These are phyloP conservation scores for Drosophila bipectinata DNA, from an alignment of 1,140 invertebrate species.

Conservation along the genomic window DNA sequence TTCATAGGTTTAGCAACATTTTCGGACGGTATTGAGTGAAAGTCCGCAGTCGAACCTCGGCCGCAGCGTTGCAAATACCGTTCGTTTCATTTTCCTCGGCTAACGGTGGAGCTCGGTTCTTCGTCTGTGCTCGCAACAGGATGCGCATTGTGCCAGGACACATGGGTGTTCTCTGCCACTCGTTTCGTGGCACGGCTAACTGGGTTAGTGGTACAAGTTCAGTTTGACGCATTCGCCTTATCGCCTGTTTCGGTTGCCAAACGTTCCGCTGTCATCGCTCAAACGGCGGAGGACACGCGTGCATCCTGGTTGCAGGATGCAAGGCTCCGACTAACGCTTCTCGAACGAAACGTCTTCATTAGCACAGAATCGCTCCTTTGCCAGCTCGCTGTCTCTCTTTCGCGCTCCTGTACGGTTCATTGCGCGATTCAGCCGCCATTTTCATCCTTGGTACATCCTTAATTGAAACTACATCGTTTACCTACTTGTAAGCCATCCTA, in stretches of 20 bases:
- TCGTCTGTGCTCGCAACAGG: conserved; percentile 31
- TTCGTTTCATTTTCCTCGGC: conserved; percentile 26
- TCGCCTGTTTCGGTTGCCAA: conserved; percentile 46
- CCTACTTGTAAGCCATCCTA: conserved; percentile 66
- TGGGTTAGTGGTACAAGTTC: conserved; percentile 84
- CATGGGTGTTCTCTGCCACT: not conserved
- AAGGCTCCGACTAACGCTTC: conserved; percentile 7
- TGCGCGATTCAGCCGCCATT: conserved; percentile 19
- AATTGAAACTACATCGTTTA: conserved; percentile 72
- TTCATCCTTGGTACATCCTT: conserved; percentile 40
- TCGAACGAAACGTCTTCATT: conserved; percentile 22
- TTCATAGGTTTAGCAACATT: conserved; percentile 4
- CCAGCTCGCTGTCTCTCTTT: not conserved
- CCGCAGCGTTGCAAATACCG: conserved; percentile 7
- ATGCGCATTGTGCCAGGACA: conserved; percentile 40
- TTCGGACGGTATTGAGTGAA: not conserved
- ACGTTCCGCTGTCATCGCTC: conserved; percentile 25
- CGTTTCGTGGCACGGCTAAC: conserved; percentile 47
- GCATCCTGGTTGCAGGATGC: conserved; percentile 35
- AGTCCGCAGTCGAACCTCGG: conserved; percentile 23
- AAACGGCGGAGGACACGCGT: conserved; percentile 18
- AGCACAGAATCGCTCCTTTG: conserved; percentile 5
- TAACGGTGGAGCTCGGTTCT: no score
- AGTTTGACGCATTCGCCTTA: conserved; percentile 58
- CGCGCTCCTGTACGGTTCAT: conserved; percentile 14